phyloP scores from a whole-genome alignment of 1,140 invertebrate genomes.

The Doryteuthis pealeii region DNA sequence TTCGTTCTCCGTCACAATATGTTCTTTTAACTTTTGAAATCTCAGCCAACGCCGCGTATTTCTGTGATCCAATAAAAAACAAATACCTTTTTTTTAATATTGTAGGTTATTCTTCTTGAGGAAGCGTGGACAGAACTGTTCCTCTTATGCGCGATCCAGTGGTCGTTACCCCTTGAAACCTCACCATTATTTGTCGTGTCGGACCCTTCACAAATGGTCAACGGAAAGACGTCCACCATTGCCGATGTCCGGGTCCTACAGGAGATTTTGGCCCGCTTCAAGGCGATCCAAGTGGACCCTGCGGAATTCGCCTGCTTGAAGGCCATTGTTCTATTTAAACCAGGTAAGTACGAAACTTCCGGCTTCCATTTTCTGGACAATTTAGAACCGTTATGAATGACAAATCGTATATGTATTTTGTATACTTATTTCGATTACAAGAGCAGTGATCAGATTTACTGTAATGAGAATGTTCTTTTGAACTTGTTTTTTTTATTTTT shows the following conservation, averaged over 20 bases:
- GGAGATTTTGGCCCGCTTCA: conserved; percentile 83
- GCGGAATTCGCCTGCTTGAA: conserved; percentile 98
- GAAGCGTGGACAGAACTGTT: conserved; percentile 97
- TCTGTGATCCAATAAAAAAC: no score
- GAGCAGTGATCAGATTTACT: no score
- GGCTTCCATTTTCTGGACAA: no score
- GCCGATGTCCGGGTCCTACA: conserved; percentile 65
- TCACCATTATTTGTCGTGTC: conserved; percentile 78
- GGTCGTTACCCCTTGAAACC: conserved; percentile 81
- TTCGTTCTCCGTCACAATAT: no score
- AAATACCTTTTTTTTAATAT: no score
- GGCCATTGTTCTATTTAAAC: conserved; percentile 93
- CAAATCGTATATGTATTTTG: no score
- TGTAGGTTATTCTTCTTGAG: conserved; percentile 88
- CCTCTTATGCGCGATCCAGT: conserved; percentile 93
- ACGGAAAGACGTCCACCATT: conserved; percentile 67
- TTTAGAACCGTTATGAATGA: no score
- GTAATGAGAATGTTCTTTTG: no score
- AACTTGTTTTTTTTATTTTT: no score
- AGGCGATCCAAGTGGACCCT: conserved; percentile 86
- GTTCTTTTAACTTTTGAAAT: no score
- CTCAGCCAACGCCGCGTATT: no score
- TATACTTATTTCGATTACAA: no score
- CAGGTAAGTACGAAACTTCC: conserved; percentile 69
- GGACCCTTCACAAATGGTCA: conserved; percentile 66